A percentile compares a stretch with the other conserved stretches of the same genome.
phyloP scores from a whole-genome alignment of 2,888 invertebrate species.

The Schizotus pectinicornis region DNA sequence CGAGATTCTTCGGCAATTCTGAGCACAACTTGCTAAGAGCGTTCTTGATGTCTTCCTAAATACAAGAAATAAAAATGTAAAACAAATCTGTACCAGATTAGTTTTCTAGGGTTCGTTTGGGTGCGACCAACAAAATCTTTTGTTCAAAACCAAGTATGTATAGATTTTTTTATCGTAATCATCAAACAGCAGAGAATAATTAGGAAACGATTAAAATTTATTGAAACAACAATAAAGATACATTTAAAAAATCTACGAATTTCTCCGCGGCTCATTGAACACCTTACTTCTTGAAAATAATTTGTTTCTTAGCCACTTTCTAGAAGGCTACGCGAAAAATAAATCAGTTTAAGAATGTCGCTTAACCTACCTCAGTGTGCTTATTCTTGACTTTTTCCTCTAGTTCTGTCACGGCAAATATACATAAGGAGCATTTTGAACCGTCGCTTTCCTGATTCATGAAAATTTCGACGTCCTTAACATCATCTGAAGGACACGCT shows the following conservation, averaged over 20 bases:
- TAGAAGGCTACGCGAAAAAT: not conserved
- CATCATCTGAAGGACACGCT: conserved; percentile 66
- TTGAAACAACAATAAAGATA: not conserved
- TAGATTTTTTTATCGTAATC: too few relatives aligned
- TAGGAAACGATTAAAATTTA: conserved; percentile 21
- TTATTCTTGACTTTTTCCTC: conserved; percentile 75
- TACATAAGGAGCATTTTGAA: conserved; percentile 80
- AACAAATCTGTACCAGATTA: conserved; percentile 2
- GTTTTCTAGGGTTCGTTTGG: conserved; percentile 7
- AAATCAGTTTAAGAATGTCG: not conserved
- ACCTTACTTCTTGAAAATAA: not conserved
- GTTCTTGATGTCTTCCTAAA: conserved; percentile 70
- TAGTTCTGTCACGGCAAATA: conserved; percentile 81
- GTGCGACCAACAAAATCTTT: conserved; percentile 15
- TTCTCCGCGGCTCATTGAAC: not conserved
- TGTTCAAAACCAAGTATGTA: too few relatives aligned
- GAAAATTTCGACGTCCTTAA: conserved; percentile 65
- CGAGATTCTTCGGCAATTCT: conserved; percentile 69
- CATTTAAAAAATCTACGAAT: not conserved
- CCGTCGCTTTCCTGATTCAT: conserved; percentile 59
- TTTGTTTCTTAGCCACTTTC: not conserved
- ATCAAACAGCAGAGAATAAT: too few relatives aligned
- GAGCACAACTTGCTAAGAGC: conserved; percentile 75
- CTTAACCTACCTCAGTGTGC: conserved; percentile 70
- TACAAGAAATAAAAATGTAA: conserved; percentile 13